Evolutionary conservation across 2,113 vertebrate species (phyloP), one percentile per base, ranked within the genome.

Genomic region (Cynocephalus volans): DNA sequence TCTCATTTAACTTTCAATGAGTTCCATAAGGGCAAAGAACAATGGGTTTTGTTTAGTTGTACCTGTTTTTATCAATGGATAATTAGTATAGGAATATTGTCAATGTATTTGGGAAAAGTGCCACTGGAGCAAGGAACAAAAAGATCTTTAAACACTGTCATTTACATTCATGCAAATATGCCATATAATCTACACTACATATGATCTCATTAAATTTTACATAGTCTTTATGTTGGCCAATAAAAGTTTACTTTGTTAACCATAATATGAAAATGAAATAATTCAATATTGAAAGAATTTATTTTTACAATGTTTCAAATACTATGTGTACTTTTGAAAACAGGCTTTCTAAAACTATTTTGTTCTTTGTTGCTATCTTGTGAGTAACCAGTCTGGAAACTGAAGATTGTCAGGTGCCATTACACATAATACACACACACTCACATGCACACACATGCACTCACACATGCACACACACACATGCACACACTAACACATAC

Each of bases 231-330:
- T 56, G 50, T 89, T 92, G 50, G 82, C 87, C 95, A 97, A 96
- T 83, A 72, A 90, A 17, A 7, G 50, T 85, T 94, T 95, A 67
- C 70, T n/a, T 94, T 90, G 54, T 64, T n/a, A 80, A 80, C 1
- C 33, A 75, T 69, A 87, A 41, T 52, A 75, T 69, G 54, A 84
- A 70, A 92, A 65, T 79, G 23, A 90, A 90, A 62, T 62, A 65
- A 88, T 60, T 52, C 83, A 70, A 69, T 56, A 85, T 26, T 77
- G 65, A 70, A 76, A 65, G 8, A 89, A 83, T 54, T 82, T 8
- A 64, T 95, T 93, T 84, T 87, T 94, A 76, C 89, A 86, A 75
- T 45, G 13, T 82, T 97, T 93, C 79, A 91, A 45, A 54, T 90
- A 62, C 12, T 83, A 31, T 62, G 0, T 65, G 5, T 65, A 58